phyloP scores from a whole-genome alignment of 2,888 invertebrate genomes.

The Aricia artaxerxes region DNA sequence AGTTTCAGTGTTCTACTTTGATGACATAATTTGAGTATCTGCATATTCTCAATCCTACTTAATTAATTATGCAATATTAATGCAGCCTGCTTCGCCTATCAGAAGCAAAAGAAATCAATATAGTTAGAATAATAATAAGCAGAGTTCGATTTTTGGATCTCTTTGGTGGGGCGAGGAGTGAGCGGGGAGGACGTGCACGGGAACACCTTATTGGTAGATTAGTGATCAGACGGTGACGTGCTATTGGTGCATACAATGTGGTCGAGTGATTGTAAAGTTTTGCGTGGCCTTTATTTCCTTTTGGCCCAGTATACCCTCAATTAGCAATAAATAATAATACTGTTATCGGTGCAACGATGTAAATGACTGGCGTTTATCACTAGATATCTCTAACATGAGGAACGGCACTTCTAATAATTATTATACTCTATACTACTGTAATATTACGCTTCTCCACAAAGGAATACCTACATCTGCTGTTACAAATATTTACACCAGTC shows the following conservation, averaged over 20 bases:
- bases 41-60: too few species aligned
- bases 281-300: neutral
- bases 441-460: too few species aligned
- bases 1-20: too few species aligned
- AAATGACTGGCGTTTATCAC: neutral
- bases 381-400: too few species aligned
- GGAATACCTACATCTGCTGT: too few species aligned
- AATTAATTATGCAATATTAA: too few species aligned
- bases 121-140: neutral
- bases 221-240: neutral
- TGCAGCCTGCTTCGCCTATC: too few species aligned
- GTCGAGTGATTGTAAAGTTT: neutral
- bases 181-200: neutral
- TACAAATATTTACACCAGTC: too few species aligned
- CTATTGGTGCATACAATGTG: neutral
- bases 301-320: neutral
- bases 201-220: neutral
- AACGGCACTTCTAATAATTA: neutral
- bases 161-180: neutral
- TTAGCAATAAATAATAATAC: neutral
- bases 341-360: neutral
- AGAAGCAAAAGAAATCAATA: too few species aligned
- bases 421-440: too few species aligned
- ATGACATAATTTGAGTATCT: too few species aligned
- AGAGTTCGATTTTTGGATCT: neutral